A percentile compares a stretch with the other conserved stretches of the same genome.
Conservation (phyloP, 2,113 vertebrate species). For the Lophius piscatorius region DNA sequence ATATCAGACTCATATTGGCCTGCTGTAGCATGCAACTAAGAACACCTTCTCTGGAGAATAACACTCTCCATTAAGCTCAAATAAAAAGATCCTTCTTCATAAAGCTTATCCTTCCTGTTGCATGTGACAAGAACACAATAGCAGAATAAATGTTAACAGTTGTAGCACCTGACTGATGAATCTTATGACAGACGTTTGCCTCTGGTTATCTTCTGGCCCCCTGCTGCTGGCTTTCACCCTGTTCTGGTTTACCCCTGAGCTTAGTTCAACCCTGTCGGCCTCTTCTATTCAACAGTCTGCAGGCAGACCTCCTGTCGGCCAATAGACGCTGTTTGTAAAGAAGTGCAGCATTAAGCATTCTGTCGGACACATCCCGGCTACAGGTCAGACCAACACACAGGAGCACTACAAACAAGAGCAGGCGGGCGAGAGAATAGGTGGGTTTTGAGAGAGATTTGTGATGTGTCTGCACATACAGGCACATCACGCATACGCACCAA, state of each 20-base stretch:
- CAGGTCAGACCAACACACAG: constrained; percentile 42
- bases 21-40: constrained; percentile 45
- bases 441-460: constrained; percentile 11
- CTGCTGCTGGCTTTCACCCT: not conserved
- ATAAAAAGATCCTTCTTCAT: constrained; percentile 9
- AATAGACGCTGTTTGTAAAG: constrained; percentile 64
- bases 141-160: constrained; percentile 14
- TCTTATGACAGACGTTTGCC: constrained; percentile 9
- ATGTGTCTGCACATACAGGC: constrained; percentile 33
- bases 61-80: constrained; percentile 39
- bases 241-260: constrained; percentile 14
- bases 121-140: constrained; percentile 25
- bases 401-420: constrained; percentile 18
- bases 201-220: constrained; percentile 6
- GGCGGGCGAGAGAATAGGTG: constrained; percentile 11
- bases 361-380: constrained; percentile 45
- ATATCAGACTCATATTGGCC: constrained; percentile 24
- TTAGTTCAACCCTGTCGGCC: constrained; percentile 44
- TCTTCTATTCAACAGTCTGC: constrained; percentile 59
- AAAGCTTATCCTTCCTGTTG: constrained; percentile 36
- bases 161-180: constrained; percentile 7
- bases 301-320: constrained; percentile 48
- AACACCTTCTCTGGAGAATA: too few species aligned
- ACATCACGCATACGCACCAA: constrained; percentile 17
- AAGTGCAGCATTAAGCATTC: constrained; percentile 72